Evolutionary conservation across 1,140 invertebrate species (phyloP).

Genomic region (Oedothorax gibbosus): DNA sequence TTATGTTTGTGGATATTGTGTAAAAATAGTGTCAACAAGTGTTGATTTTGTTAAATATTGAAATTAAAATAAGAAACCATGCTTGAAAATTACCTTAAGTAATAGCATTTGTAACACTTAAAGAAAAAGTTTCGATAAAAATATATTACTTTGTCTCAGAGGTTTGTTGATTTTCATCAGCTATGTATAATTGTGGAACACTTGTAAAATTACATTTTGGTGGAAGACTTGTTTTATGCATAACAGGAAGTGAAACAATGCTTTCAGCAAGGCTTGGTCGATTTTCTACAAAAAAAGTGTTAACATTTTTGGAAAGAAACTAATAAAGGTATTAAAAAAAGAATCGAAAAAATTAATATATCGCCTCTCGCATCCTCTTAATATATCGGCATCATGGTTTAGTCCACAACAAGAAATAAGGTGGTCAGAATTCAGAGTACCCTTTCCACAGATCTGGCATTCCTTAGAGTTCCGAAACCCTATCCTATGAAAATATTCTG

Average conservation of each 20-base stretch:
- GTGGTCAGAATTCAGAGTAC: no score
- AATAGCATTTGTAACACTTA: background rate
- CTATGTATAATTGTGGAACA: conserved; percentile 28
- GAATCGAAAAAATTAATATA: background rate
- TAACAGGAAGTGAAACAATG: conserved; percentile 22
- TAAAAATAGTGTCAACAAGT: background rate
- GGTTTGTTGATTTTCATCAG: background rate
- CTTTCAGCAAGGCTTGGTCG: conserved; percentile 18
- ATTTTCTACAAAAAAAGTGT: conserved; percentile 10
- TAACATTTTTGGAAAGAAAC: background rate
- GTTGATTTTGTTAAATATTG: background rate
- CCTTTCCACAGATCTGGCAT: background rate
- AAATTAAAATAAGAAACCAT: background rate
- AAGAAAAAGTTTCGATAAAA: background rate
- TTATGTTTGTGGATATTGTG: background rate
- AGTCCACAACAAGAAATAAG: background rate
- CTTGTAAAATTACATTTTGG: conserved; percentile 14
- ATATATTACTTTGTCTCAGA: background rate
- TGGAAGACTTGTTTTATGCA: background rate
- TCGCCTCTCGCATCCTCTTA: background rate
- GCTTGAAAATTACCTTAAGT: background rate
- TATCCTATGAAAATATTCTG: background rate
- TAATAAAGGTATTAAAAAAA: background rate
- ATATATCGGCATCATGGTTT: background rate
- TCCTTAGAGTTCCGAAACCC: background rate